Evolutionary conservation across 2,113 vertebrate genomes (phyloP).

Genomic region (Rhinolophus sinicus): DNA sequence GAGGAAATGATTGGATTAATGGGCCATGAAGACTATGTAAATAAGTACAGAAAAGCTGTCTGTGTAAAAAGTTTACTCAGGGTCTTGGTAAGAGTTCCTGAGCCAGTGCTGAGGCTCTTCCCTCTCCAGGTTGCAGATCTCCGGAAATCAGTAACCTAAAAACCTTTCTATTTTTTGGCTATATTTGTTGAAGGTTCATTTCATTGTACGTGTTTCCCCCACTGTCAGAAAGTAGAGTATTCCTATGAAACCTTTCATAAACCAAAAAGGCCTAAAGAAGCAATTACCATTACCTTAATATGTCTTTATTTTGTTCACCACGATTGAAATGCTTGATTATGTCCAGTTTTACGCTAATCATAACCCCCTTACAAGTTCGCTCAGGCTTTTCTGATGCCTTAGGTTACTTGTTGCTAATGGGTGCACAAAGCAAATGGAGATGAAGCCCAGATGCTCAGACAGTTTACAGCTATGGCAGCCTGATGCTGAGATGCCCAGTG

Average conservation of each 20-base stretch:
- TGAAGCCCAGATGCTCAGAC: not conserved
- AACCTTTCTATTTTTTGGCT: not conserved
- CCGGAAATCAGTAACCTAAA: not conserved
- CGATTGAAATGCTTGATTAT: not conserved
- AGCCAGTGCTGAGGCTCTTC: not conserved
- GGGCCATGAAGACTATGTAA: conserved; percentile 47
- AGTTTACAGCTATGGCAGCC: not conserved
- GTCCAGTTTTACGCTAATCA: too few relatives aligned
- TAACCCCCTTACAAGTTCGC: not conserved
- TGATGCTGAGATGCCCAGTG: not conserved
- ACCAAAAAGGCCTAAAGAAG: not conserved
- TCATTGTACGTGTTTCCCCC: not conserved
- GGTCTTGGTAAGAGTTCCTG: not conserved
- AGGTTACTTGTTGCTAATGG: not conserved
- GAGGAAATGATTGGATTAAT: conserved; percentile 68
- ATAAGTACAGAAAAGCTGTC: conserved; percentile 38
- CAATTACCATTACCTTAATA: not conserved
- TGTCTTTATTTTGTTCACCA: not conserved
- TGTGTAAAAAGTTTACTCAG: not conserved
- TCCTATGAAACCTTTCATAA: not conserved
- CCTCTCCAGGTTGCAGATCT: not conserved
- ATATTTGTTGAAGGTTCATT: not conserved
- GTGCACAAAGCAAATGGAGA: not conserved
- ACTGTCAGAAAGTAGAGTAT: not conserved
- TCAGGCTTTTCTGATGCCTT: not conserved